These are phyloP conservation scores for Gymnosoma rotundatum DNA, from an alignment of 2,888 invertebrate genomes.

Conservation along the genomic window DNA sequence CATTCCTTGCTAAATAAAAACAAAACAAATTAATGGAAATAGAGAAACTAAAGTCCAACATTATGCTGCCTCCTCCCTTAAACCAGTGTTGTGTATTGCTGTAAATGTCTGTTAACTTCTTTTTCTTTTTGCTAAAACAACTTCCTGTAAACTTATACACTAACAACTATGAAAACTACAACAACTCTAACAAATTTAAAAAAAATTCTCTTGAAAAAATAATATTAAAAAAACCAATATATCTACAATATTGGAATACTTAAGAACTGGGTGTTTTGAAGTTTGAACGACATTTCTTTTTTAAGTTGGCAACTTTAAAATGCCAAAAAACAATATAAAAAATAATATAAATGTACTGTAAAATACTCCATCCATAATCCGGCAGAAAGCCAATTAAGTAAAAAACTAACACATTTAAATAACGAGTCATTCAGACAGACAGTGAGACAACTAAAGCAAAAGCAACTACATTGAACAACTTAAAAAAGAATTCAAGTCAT, in stretches of 20 bases:
- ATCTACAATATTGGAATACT: slow-evolving; percentile 51
- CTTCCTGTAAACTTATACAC: slow-evolving; percentile 58
- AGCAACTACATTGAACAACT: slow-evolving; percentile 26
- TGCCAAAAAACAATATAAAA: slow-evolving; percentile 30
- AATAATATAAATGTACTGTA: slow-evolving; percentile 27
- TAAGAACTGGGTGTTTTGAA: slow-evolving; percentile 54
- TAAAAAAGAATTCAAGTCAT: slow-evolving; percentile 21
- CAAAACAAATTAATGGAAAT: background rate
- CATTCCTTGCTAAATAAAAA: slow-evolving; percentile 52
- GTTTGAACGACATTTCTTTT: slow-evolving; percentile 44
- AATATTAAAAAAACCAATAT: slow-evolving; percentile 50
- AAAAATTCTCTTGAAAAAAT: slow-evolving; percentile 52
- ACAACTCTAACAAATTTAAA: slow-evolving; percentile 1
- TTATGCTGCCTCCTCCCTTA: slow-evolving; percentile 49
- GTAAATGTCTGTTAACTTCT: slow-evolving; percentile 40
- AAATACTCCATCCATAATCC: slow-evolving; percentile 61
- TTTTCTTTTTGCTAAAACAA: slow-evolving; percentile 35
- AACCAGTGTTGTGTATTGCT: slow-evolving; percentile 40
- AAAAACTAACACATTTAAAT: slow-evolving; percentile 4
- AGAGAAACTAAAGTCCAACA: slow-evolving; percentile 44
- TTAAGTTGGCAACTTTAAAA: slow-evolving; percentile 31
- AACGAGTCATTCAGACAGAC: slow-evolving; percentile 49
- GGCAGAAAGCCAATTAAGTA: slow-evolving; percentile 66
- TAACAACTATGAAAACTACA: slow-evolving; percentile 35
- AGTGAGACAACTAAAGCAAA: slow-evolving; percentile 47